Percentiles rank a stretch among this genome's conserved stretches.
Conservation (phyloP, 1,140 invertebrate species). For the Octopus sinensis region DNA sequence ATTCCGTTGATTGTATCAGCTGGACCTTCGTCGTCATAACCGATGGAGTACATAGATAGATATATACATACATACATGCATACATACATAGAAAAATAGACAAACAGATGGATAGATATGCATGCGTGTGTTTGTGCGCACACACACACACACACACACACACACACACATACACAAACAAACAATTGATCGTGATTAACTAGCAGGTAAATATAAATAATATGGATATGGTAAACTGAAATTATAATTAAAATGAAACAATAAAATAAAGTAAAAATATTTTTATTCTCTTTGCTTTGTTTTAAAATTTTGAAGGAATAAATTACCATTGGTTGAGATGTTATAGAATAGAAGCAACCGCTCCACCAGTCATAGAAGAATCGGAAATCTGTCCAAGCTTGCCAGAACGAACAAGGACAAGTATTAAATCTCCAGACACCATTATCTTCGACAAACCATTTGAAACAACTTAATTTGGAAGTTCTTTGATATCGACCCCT, state of each 20-base stretch:
- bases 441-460: background rate
- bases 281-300: no score
- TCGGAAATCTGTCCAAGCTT: background rate
- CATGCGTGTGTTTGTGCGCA: background rate
- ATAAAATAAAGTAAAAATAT: no score
- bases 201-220: no score
- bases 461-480: background rate
- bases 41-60: no score
- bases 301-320: no score
- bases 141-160: background rate
- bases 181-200: background rate
- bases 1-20: no score
- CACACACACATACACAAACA: background rate
- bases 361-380: background rate
- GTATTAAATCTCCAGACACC: background rate
- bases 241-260: no score
- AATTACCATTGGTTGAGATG: no score
- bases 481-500: background rate
- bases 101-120: background rate
- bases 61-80: background rate
- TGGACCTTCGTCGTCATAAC: no score
- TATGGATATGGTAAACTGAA: no score
- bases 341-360: background rate
- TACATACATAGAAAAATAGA: background rate
- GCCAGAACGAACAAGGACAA: background rate